Evolutionary conservation across 2,113 vertebrate genomes (phyloP).

Genomic region (Suncus etruscus): DNA sequence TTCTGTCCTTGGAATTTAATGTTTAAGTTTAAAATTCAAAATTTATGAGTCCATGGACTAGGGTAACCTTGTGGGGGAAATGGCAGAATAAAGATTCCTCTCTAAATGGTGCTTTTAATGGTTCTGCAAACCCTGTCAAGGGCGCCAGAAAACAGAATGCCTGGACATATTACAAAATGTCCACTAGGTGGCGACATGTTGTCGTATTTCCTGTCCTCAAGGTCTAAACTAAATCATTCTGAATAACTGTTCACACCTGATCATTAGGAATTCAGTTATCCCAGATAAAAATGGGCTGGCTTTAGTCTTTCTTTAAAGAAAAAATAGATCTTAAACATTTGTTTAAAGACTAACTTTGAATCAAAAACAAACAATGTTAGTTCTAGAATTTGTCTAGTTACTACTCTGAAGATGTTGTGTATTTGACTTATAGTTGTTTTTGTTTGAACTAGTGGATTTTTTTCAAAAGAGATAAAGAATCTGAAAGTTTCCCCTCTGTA

Average conservation of each 20-base stretch:
- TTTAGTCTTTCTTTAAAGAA: background rate
- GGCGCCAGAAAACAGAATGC: background rate
- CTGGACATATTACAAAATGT: conserved; percentile 50
- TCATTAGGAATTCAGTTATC: conserved; percentile 27
- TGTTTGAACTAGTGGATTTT: background rate
- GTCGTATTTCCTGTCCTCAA: conserved; percentile 73
- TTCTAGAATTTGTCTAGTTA: background rate
- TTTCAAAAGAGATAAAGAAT: background rate
- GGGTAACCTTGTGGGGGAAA: background rate
- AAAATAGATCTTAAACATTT: background rate
- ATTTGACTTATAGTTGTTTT: conserved; percentile 10
- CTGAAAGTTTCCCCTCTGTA: background rate
- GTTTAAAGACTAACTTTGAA: conserved; percentile 42
- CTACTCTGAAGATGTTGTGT: background rate
- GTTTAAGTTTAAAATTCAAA: background rate
- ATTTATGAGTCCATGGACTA: background rate
- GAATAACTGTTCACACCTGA: background rate
- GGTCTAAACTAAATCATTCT: conserved; percentile 19
- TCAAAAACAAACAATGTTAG: background rate
- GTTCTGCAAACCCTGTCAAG: background rate
- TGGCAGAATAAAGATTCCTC: background rate
- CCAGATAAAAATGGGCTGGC: background rate
- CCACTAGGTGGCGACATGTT: conserved; percentile 82
- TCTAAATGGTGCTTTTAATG: background rate
- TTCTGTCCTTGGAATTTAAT: background rate